A percentile compares a stretch with the other conserved stretches of the same genome.
phyloP scores from a whole-genome alignment of 2,797 vertebrate species.

The Danio jaintianensis region DNA sequence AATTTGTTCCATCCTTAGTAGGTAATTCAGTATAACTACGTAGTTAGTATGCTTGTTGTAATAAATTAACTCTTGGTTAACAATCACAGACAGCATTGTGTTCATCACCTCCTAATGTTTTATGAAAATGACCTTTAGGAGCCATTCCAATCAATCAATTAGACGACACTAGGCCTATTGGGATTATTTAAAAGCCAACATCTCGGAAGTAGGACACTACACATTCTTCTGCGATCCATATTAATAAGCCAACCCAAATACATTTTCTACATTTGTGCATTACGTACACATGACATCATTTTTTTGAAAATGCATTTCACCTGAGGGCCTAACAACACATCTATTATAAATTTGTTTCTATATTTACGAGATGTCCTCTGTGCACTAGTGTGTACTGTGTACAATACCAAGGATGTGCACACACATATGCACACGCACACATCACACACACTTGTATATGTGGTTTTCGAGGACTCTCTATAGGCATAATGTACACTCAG shows the following conservation, averaged over 20 bases:
- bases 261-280: conserved; percentile 69
- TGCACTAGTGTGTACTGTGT: background rate
- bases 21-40: conserved; percentile 56
- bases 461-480: no score
- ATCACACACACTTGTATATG: no score
- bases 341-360: conserved; percentile 51
- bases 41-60: conserved; percentile 55
- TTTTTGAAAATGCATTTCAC: conserved; percentile 40
- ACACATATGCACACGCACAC: background rate
- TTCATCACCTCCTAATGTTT: conserved; percentile 82
- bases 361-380: conserved; percentile 38
- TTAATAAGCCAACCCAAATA: conserved; percentile 84
- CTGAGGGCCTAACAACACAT: conserved; percentile 24
- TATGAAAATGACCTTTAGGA: conserved; percentile 85
- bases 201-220: conserved; percentile 83
- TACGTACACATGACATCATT: conserved; percentile 35
- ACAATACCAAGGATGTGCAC: background rate
- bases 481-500: no score
- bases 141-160: conserved; percentile 81
- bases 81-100: conserved; percentile 72
- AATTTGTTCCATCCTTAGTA: conserved; percentile 67
- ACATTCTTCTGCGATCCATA: conserved; percentile 81
- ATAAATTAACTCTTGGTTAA: conserved; percentile 76
- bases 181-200: conserved; percentile 83
- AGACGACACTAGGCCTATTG: conserved; percentile 74